Base-by-base conservation (phyloP, 2,113 vertebrate species). In the Pipra filicauda region DNA sequence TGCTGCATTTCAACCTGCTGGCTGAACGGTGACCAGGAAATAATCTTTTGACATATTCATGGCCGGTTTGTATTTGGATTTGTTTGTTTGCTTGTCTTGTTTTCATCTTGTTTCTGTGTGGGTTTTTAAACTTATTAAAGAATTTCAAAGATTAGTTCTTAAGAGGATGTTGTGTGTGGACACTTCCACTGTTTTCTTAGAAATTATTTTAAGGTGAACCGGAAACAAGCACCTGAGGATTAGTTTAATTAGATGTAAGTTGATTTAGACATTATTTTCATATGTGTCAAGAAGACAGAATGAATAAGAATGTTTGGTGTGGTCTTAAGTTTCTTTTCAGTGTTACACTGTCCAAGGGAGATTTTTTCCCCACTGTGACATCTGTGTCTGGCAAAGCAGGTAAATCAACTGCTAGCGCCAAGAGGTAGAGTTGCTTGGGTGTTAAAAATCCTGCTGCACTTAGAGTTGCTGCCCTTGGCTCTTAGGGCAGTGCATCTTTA, bases 401-500 rank as follows among this genome's bases (percentile, higher is more conserved):
- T 75, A 62, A 35, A 49, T 67, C 48, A 70, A 44, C 37, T 84
- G 30, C 17, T 90, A 66, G 31, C 59, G 80, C 91, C 88, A 92
- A 95, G 88, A 91, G 49, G 62, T 75, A 91, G 66, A 94, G 87
- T 61, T 77, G 44, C 64, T 85, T 86, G 65, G 79, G 66, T 96
- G 91, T 96, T 97, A 95, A 93, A 97, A 97, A 89, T 91, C 35
- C 43, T 55, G 8, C 92, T 92, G 33, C 93, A 91, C 59, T 91
- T 89, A 84, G 76, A 75, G 82, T 72, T 95, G 88, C 93, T 98
- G 95, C 91, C 91, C 72, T 95, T 95, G 61, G 64, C 81, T 93
- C 39, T 91, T 75, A 95, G 90, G 95, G 88, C 80, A 88, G 33
- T 6, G 7, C 4, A 8, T 81, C 82, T 96, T 95, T 85, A 49